Conservation (phyloP, 2,888 invertebrate species). For the Drosophila fulvimacula region DNA sequence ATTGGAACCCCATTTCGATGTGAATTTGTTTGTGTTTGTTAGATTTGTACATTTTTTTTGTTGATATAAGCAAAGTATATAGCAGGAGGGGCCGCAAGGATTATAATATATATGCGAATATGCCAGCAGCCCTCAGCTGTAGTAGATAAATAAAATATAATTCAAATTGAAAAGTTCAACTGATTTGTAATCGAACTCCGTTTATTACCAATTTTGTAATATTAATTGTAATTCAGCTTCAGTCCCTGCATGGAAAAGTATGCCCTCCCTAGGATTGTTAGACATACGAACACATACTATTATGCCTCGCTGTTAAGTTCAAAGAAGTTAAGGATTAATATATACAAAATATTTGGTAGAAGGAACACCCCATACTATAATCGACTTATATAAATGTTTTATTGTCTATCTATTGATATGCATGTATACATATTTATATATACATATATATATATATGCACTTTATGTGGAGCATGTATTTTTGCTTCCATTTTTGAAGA, state of each 20-base stretch:
- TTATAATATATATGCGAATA: neutral
- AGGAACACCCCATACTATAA: constrained; percentile 11
- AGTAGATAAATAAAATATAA: neutral
- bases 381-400: constrained; percentile 29
- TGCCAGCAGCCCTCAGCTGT: neutral
- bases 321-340: constrained; percentile 4
- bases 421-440: neutral
- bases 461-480: constrained; percentile 3
- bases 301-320: constrained; percentile 46
- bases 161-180: neutral
- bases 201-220: neutral
- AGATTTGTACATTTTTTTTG: constrained; percentile 22
- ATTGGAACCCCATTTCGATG: constrained; percentile 19
- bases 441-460: neutral
- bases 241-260: neutral
- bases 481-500: constrained; percentile 18
- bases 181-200: neutral
- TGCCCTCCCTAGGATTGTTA: constrained; percentile 7
- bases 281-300: neutral
- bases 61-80: constrained; percentile 17
- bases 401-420: constrained; percentile 30
- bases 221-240: neutral
- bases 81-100: neutral
- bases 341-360: neutral
- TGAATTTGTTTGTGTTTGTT: constrained; percentile 29